phyloP scores from a whole-genome alignment of 2,113 vertebrate species.

The Caranx ignobilis region DNA sequence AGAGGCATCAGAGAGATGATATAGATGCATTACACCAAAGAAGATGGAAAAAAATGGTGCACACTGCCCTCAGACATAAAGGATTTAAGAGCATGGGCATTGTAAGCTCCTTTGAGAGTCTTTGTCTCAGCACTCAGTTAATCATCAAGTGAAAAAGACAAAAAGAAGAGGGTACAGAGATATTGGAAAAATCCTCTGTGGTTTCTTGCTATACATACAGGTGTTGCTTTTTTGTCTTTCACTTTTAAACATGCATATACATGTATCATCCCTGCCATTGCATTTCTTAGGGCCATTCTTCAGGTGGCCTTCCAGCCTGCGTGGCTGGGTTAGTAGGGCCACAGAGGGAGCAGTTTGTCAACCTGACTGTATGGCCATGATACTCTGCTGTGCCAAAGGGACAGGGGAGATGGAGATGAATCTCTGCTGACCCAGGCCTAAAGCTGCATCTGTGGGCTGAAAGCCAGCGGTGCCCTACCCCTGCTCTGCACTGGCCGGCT shows the following conservation, averaged over 20 bases:
- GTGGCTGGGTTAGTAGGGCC: slow-evolving; percentile 13
- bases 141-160: slow-evolving; percentile 19
- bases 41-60: slow-evolving; percentile 14
- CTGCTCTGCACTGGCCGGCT: slow-evolving; percentile 29
- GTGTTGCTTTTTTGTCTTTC: not conserved
- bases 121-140: slow-evolving; percentile 11
- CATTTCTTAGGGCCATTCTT: slow-evolving; percentile 20
- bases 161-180: not conserved
- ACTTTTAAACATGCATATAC: not conserved
- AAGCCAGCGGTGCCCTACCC: slow-evolving; percentile 44
- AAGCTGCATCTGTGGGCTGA: slow-evolving; percentile 51
- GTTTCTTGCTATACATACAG: no score
- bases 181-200: not conserved
- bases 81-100: slow-evolving; percentile 17
- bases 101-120: slow-evolving; percentile 15
- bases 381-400: slow-evolving; percentile 43
- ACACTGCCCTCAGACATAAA: slow-evolving; percentile 13
- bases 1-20: slow-evolving; percentile 34
- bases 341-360: slow-evolving; percentile 45
- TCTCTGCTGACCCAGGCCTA: slow-evolving; percentile 64
- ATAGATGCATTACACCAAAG: slow-evolving; percentile 10
- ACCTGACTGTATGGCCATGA: slow-evolving; percentile 47
- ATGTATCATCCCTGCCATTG: slow-evolving; percentile 2
- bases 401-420: slow-evolving; percentile 61
- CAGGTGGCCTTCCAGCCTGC: slow-evolving; percentile 46